Base-by-base conservation (phyloP, 2,113 vertebrate species). In the Echinops telfairi region DNA sequence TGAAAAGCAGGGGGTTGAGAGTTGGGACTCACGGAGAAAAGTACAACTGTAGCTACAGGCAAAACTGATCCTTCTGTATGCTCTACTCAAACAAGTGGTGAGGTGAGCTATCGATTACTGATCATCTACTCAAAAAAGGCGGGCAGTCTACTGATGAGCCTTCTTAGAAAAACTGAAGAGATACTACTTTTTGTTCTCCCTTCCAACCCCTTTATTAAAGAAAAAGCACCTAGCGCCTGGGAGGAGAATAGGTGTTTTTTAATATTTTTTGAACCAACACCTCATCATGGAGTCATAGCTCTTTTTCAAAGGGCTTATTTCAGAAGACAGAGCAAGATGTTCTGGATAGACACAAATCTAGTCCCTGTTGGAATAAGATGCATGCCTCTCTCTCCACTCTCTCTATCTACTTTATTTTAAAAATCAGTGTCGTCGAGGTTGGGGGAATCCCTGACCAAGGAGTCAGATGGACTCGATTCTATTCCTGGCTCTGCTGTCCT, bases 211-310 rank as follows among this genome's bases (percentile, higher is more conserved):
- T 60, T 0, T 23, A 20, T 27, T 5, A 4, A 68, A 68, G 17
- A 31, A 66, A 10, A 68, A 15, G 25, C 8, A 68, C 66, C 29
- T 31, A 68, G 66, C 31, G 29, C 31, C 12, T 31, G 29, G 27
- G 6, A 47, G 27, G 53, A 3, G 29, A 40, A 76, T 20, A 36
- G 6, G 25, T 33, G 27, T 15, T 43, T 3, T 2, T 1, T 1
- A 14, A 0, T 6, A 2, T 40, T 3, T 6, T 25, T 62, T 1
- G 23, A 19, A 4, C 6, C 25, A 38, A 16, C 4, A 2, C 9
- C 70, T 36, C 0, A 2, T 6, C 10, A 36, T 9, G 6, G 1
- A 33, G 17, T 38, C 20, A 0, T 62, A 60, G 22, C 53, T 86
- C 22, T 38, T 17, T 60, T 71, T 36, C 80, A 20, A 23, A 29